These are phyloP conservation scores for Drosophila jambulina DNA, from an alignment of 1,140 invertebrate genomes.

Conservation along the genomic window DNA sequence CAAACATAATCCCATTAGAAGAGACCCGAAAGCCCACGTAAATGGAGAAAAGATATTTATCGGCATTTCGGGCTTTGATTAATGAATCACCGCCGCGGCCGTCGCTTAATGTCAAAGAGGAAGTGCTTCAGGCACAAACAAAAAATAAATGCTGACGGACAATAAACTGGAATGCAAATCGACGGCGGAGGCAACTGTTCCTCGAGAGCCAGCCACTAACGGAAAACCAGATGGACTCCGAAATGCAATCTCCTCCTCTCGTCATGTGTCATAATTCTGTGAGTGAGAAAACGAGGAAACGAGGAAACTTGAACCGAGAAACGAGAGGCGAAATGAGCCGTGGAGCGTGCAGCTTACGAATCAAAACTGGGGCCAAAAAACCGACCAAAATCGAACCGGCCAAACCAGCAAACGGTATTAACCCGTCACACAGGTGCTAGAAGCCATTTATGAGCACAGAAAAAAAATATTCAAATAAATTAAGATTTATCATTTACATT, in stretches of 20 bases:
- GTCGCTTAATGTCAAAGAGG: slow-evolving; percentile 29
- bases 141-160: neutral
- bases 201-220: slow-evolving; percentile 24
- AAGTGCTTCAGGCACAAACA: neutral
- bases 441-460: slow-evolving; percentile 20
- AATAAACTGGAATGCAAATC: slow-evolving; percentile 42
- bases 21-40: slow-evolving; percentile 12
- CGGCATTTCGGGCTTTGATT: slow-evolving; percentile 5
- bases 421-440: slow-evolving; percentile 52
- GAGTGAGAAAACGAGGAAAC: slow-evolving; percentile 23
- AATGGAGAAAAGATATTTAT: slow-evolving; percentile 1
- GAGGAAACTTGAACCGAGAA: slow-evolving; percentile 13
- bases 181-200: slow-evolving; percentile 16
- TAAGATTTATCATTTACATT: neutral
- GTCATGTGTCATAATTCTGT: slow-evolving; percentile 69
- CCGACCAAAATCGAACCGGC: slow-evolving; percentile 39
- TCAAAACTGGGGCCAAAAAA: slow-evolving; percentile 57
- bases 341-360: slow-evolving; percentile 5
- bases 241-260: slow-evolving; percentile 35
- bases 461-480: slow-evolving; percentile 5
- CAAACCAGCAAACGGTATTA: slow-evolving; percentile 65
- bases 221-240: slow-evolving; percentile 44
- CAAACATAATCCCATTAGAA: slow-evolving; percentile 20
- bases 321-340: slow-evolving; percentile 5
- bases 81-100: slow-evolving; percentile 18